Percentiles rank a stretch among this genome's conserved stretches.
These are phyloP conservation scores for Aselliscus stoliczkanus DNA, from an alignment of 2,797 vertebrate species.

Conservation along the genomic window DNA sequence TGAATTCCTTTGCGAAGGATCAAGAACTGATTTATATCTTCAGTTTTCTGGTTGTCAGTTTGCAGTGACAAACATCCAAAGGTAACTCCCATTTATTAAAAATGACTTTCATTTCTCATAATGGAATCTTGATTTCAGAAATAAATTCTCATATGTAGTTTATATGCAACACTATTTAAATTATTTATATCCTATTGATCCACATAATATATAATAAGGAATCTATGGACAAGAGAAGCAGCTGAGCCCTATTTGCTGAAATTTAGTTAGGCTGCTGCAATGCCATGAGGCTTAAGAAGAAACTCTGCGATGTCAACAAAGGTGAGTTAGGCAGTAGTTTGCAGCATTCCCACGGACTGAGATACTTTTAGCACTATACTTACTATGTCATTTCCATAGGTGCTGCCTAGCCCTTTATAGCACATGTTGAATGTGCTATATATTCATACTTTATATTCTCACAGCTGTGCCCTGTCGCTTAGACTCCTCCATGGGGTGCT, in stretches of 20 bases:
- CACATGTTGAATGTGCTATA: accelerated
- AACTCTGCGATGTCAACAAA: neutral
- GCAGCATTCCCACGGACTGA: accelerated
- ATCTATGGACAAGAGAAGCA: neutral
- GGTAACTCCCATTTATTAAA: neutral
- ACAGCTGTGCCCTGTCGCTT: neutral
- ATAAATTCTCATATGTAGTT: neutral
- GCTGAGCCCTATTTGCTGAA: neutral
- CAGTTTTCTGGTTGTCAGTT: neutral
- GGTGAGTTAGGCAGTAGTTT: no score
- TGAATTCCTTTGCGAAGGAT: constrained; percentile 51
- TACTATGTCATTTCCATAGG: accelerated
- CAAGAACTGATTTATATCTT: constrained; percentile 48
- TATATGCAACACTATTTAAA: neutral
- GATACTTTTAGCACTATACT: accelerated
- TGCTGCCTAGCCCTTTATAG: neutral
- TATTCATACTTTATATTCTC: neutral
- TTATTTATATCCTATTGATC: neutral
- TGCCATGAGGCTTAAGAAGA: accelerated
- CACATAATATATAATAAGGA: neutral
- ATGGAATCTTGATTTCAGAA: constrained; percentile 30
- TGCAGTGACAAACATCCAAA: neutral
- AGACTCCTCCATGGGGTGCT: accelerated
- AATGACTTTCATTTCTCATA: neutral
- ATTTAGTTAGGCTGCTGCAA: neutral